A percentile compares a stretch with the other conserved stretches of the same genome.
These are phyloP conservation scores for Parotocinclus haroldoi DNA, from an alignment of 2,797 vertebrate genomes.

Conservation along the genomic window DNA sequence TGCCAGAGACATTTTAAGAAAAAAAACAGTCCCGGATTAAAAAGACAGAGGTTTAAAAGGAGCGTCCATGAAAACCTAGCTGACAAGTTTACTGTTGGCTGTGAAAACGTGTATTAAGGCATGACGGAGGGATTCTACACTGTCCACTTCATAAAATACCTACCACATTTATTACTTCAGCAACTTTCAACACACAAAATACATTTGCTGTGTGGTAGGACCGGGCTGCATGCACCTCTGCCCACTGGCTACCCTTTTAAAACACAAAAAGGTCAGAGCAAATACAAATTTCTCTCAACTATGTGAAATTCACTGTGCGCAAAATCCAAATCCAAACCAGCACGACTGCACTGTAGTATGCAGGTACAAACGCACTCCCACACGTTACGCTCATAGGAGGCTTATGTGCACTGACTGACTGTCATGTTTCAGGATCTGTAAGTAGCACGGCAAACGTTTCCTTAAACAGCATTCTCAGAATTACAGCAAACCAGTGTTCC, in stretches of 20 bases:
- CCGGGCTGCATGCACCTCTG: constrained; percentile 2
- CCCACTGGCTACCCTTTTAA: neutral
- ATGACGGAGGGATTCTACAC: constrained; percentile 59
- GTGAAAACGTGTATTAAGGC: constrained; percentile 55
- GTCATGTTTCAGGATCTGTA: constrained; percentile 39
- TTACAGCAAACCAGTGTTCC: constrained; percentile 57
- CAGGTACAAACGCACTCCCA: constrained; percentile 33
- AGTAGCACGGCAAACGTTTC: constrained; percentile 65
- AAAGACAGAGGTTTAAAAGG: neutral
- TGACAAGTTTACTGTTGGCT: neutral
- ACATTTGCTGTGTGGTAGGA: neutral
- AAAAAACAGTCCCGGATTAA: neutral
- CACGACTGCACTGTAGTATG: constrained; percentile 16
- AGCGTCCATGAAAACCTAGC: neutral
- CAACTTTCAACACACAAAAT: constrained; percentile 59
- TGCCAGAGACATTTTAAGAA: too few species aligned
- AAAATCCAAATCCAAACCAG: constrained; percentile 35
- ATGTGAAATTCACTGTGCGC: constrained; percentile 35
- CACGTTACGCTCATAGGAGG: constrained; percentile 36
- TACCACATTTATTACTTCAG: constrained; percentile 37
- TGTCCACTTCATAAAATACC: constrained; percentile 35
- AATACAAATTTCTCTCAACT: neutral
- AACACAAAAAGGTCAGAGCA: constrained; percentile 10
- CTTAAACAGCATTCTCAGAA: constrained; percentile 49
- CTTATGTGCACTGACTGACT: constrained; percentile 29